phyloP scores from a whole-genome alignment of 2,113 vertebrate species.

The Dromaius novaehollandiae region DNA sequence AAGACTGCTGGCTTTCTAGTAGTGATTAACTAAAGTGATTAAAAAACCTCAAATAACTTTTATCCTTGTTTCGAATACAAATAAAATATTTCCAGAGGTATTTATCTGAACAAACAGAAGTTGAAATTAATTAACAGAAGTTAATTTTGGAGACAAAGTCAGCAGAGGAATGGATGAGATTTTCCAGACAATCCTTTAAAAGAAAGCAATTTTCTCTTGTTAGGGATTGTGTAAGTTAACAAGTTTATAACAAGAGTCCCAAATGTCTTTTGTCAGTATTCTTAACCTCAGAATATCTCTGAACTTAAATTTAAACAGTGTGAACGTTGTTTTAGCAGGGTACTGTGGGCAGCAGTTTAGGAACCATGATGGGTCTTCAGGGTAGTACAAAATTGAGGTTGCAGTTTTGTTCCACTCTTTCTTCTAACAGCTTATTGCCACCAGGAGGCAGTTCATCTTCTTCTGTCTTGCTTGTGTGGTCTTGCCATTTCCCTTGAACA shows the following conservation, averaged over 20 bases:
- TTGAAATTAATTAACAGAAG: neutral
- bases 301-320: neutral
- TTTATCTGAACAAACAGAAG: neutral
- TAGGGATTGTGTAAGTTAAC: neutral
- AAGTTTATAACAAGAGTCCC: neutral
- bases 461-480: neutral
- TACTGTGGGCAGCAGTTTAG: neutral
- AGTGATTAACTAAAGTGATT: neutral
- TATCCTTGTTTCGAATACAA: neutral
- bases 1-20: neutral
- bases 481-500: neutral
- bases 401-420: neutral
- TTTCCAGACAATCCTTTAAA: neutral
- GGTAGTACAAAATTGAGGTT: too few species aligned
- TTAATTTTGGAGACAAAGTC: neutral
- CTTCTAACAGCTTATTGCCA: neutral
- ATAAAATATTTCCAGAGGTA: neutral
- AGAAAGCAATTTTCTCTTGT: neutral
- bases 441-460: conserved; percentile 5
- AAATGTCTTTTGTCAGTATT: neutral
- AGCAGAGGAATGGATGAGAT: neutral
- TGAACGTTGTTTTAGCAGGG: neutral
- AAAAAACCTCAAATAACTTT: neutral
- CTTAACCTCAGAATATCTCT: neutral
- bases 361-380: fast-evolving